Evolutionary conservation across 2,113 vertebrate species (phyloP), one percentile per base, ranked within the genome.

Genomic region (Zosterops hypoxanthus): DNA sequence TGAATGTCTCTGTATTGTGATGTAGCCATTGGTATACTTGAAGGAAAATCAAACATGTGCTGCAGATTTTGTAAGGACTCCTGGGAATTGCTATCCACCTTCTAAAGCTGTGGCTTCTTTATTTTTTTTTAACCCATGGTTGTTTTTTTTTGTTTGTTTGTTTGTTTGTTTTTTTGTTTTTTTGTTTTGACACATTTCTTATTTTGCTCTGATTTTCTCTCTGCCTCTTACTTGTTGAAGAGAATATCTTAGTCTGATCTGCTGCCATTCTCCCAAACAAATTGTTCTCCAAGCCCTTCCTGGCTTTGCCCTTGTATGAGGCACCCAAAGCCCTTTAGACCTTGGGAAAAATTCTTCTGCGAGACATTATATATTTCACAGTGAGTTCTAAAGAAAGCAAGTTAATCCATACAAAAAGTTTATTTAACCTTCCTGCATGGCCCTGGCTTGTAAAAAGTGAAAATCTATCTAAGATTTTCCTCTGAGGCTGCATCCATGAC

Each of bases 181-280:
- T n/a, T n/a, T n/a, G n/a, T n/a, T n/a, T n/a, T n/a, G 4, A 52
- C 26, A 3, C 1, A 1, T 33, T 77, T 69, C 46, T 47, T 25
- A 1, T 21, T 80, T 86, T 84, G 10, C 20, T 41, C 2, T 16
- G 6, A 8, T 79, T 91, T 91, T 71, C 5, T 13, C 76, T 80
- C 41, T 75, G 4, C 17, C 21, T 78, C 12, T 28, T 53, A 59
- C 33, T 22, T 71, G 19, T 12, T 79, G 33, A 56, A 41, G 36
- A 79, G 41, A 79, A 5, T 12, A 10, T 10, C 25, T 59, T 59
- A n/a, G 10, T 28, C n/a, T 80, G 16, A 29, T 50, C 44, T 77
- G 9, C 24, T 64, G 49, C 13, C 26, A 25, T 64, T 64, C 19
- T 13, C 13, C 34, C 2, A 0, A 49, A 42, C 0, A 0, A 52